phyloP scores from a whole-genome alignment of 2,888 invertebrate genomes.

The Trachelus tabidus region DNA sequence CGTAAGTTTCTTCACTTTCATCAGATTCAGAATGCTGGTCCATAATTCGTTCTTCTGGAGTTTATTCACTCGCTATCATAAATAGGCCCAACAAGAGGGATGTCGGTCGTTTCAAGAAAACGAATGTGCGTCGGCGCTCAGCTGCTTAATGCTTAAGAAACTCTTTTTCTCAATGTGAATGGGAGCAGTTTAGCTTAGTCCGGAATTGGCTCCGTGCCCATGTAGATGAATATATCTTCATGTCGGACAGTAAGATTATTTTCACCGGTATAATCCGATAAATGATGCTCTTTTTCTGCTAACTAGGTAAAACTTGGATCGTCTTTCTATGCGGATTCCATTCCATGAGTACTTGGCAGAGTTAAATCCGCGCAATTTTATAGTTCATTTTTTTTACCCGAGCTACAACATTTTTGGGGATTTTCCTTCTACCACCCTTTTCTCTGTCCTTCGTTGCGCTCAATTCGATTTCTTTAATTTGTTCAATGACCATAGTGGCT shows the following conservation, averaged over 20 bases:
- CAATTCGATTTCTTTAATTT: not conserved
- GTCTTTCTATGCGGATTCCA: not conserved
- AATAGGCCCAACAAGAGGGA: conserved; percentile 1
- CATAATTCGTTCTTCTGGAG: not conserved
- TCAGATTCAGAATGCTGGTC: not conserved
- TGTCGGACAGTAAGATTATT: conserved; percentile 20
- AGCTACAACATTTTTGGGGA: not conserved
- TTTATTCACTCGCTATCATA: not conserved
- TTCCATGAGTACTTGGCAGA: conserved; percentile 1
- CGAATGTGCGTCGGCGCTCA: conserved; percentile 19
- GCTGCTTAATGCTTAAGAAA: conserved; percentile 18
- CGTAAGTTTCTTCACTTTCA: not conserved
- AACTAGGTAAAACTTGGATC: conserved; percentile 10
- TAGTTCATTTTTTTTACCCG: not conserved
- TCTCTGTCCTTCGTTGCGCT: not conserved
- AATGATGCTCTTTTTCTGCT: conserved; percentile 21
- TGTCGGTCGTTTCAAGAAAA: conserved; percentile 20
- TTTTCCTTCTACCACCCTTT: not conserved
- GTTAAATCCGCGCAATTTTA: not conserved
- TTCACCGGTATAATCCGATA: conserved; percentile 23
- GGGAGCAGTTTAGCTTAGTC: conserved; percentile 26
- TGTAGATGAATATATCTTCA: conserved; percentile 6
- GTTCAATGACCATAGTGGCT: not conserved
- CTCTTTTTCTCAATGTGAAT: conserved; percentile 22
- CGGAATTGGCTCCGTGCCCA: conserved; percentile 27